Percentiles rank a stretch among this genome's conserved stretches.
These are phyloP conservation scores for Esperia sulphurella DNA, from an alignment of 2,888 invertebrate species.

Conservation along the genomic window DNA sequence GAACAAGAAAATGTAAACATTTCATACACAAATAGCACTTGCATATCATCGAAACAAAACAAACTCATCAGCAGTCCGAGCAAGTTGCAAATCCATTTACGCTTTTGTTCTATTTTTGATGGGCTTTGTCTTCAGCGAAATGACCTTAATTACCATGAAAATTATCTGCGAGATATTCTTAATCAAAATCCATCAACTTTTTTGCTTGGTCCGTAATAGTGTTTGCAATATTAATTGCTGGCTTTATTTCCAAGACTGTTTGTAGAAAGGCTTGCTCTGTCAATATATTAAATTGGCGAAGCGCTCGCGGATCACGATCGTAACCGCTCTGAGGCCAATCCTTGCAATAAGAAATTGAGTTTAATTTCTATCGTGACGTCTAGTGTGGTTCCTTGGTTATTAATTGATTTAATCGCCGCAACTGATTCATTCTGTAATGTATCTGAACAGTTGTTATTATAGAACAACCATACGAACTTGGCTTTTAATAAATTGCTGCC, in stretches of 20 bases:
- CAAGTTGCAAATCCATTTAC: not conserved
- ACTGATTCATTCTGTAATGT: not conserved
- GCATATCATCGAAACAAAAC: not conserved
- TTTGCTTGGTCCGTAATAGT: constrained; percentile 4
- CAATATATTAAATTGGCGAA: constrained; percentile 49
- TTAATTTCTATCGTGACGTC: constrained; percentile 54
- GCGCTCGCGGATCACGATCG: constrained; percentile 51
- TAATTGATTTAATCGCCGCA: constrained; percentile 48
- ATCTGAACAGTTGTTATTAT: not conserved
- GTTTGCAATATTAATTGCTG: constrained; percentile 18
- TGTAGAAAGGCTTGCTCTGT: constrained; percentile 35
- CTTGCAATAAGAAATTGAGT: constrained; percentile 45
- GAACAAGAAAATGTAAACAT: not conserved
- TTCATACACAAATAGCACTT: not conserved
- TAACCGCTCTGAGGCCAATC: constrained; percentile 28
- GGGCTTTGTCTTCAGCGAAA: not conserved
- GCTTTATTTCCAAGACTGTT: constrained; percentile 32
- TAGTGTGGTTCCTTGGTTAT: constrained; percentile 35
- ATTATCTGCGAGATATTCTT: constrained; percentile 10
- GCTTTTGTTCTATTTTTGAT: not conserved
- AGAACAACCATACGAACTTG: not conserved
- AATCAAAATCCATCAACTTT: constrained; percentile 8
- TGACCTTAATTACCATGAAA: constrained; percentile 11
- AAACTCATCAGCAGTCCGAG: not conserved
- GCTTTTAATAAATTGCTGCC: constrained; percentile 15